Conservation (phyloP, 2,113 vertebrate genomes). For the Coturnix japonica region DNA sequence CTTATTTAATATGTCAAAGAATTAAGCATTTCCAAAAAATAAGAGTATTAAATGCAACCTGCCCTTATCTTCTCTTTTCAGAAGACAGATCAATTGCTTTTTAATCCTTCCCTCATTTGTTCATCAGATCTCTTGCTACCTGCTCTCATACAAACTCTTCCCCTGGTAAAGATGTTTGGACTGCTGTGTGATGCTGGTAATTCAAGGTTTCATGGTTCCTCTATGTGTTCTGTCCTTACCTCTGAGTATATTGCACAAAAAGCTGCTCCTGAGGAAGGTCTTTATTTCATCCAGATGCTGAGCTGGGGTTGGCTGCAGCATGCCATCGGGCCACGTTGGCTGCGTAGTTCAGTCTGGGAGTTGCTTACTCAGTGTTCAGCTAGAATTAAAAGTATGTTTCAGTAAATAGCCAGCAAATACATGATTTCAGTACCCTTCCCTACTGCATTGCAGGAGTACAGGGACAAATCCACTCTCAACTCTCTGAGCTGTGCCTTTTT, state of each 20-base stretch:
- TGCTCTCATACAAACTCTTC: background rate
- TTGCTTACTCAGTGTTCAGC: conserved; percentile 27
- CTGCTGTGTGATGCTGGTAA: background rate
- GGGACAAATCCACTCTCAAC: background rate
- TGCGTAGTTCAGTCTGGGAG: conserved; percentile 47
- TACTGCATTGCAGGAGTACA: background rate
- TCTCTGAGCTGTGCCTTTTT: background rate
- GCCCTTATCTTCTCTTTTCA: background rate
- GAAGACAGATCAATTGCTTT: background rate
- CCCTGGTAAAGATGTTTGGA: background rate
- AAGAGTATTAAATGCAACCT: background rate
- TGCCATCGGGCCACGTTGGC: conserved; percentile 75
- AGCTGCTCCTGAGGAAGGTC: conserved; percentile 68
- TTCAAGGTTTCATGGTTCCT: fast-evolving
- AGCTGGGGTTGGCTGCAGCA: conserved; percentile 73
- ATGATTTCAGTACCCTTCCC: background rate
- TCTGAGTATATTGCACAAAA: conserved; percentile 65
- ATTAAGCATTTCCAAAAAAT: background rate
- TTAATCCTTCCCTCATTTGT: background rate
- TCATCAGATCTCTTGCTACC: background rate
- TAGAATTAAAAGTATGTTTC: conserved; percentile 23
- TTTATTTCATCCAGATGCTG: conserved; percentile 75
- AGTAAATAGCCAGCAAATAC: background rate
- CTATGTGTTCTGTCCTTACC: conserved; percentile 54
- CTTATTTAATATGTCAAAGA: background rate